Conservation (phyloP, 2,888 invertebrate genomes). For the Bombyx huttoni region DNA sequence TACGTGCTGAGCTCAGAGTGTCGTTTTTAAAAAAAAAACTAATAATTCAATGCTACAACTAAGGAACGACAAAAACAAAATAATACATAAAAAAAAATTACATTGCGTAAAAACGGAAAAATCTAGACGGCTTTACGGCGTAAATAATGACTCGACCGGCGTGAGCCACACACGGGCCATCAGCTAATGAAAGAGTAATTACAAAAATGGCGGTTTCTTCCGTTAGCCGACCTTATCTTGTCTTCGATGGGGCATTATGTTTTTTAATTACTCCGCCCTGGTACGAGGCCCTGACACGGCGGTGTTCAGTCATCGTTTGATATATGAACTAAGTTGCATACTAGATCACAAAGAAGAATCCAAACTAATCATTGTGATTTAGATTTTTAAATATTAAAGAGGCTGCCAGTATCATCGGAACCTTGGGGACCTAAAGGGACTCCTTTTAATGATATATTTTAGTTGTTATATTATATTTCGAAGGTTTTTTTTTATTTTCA, state of each 20-base stretch:
- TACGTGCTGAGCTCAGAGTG: neutral
- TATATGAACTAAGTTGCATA: too few species aligned
- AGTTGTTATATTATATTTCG: too few species aligned
- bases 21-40: neutral
- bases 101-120: neutral
- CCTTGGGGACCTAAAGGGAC: too few species aligned
- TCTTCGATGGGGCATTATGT: constrained; percentile 60
- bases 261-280: constrained; percentile 61
- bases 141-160: constrained; percentile 6
- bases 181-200: constrained; percentile 70
- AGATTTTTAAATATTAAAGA: too few species aligned
- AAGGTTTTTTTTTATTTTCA: too few species aligned
- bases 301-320: constrained; percentile 8
- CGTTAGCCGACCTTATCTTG: constrained; percentile 62
- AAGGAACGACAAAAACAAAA: too few species aligned
- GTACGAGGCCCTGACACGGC: constrained; percentile 5
- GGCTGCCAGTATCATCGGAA: too few species aligned
- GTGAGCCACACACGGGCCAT: constrained; percentile 31
- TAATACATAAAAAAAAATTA: too few species aligned
- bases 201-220: constrained; percentile 67
- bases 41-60: too few species aligned
- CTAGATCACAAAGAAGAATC: too few species aligned
- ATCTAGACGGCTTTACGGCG: neutral
- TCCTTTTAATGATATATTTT: too few species aligned
- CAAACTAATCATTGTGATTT: too few species aligned